Evolutionary conservation across 2,797 vertebrate species (phyloP), one percentile per base, ranked within the genome.

Genomic region (Spheniscus humboldti): DNA sequence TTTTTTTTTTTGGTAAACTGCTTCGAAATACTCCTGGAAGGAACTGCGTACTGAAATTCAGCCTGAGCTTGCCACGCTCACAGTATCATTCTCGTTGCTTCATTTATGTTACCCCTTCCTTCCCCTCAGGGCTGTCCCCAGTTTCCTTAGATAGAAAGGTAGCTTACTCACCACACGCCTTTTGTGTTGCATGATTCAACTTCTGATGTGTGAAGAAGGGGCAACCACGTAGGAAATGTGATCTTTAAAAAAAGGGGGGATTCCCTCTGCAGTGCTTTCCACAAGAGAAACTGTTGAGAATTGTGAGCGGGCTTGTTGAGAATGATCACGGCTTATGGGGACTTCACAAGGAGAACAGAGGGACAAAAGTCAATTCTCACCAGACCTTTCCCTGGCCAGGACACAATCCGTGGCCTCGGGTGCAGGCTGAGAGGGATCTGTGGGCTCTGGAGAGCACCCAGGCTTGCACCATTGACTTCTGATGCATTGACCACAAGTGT

Each of bases 191-290:
- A 69, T 80, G 93, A 95, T 81, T 92, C 89, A 92, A 37, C 83
- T 86, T 95, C 57, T 94, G 93, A 95, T 95, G 93, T 96, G 88
- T 92, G 92, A 96, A 96, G 25, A 93, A 82, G 93, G 88, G 96
- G 80, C 94, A 92, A 95, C 91, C 96, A 93, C 86, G 56, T 95
- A 91, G 88, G 90, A 95, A 96, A 93, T 67, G 53, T 63, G 67
- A 90, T 73, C 31, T 96, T 62, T 64, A 67, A 78, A 66, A 59
- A 45, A 39, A 23, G 18, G 72, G 74, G 88, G 87, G 87, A 81
- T 94, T 94, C 88, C 95, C 90, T 91, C 41, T 31, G 77, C 66
- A 45, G 56, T 19, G 55, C 72, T 92, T 90, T 71, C 60, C 55
- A 57, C 17, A 15, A 28, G 75, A 91, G 68, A 76, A 85, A 66